Conservation (phyloP, 1,140 invertebrate genomes). For the Heliconius congener region DNA sequence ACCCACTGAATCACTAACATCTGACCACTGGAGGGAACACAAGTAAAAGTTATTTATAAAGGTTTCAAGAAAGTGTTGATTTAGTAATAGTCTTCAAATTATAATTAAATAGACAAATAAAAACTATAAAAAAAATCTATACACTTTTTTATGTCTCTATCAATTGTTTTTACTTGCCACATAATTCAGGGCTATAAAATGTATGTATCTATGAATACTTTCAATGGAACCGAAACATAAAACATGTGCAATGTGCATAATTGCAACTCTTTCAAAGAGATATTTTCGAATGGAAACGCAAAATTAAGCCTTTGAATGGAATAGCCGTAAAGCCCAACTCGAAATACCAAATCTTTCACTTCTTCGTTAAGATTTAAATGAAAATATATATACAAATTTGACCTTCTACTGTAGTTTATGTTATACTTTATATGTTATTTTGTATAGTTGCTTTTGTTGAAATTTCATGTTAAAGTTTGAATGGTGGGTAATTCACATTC, state of each 20-base stretch:
- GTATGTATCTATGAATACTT: not conserved
- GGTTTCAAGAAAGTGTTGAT: no score
- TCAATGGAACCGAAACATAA: conserved; percentile 19
- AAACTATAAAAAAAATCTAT: no score
- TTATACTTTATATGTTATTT: not conserved
- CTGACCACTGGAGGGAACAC: no score
- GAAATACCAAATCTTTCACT: conserved; percentile 17
- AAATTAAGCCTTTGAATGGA: conserved; percentile 22
- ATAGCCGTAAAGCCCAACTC: conserved; percentile 8
- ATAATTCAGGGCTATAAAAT: not conserved
- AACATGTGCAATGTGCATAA: conserved; percentile 17
- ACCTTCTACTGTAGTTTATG: not conserved
- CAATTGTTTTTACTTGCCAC: not conserved
- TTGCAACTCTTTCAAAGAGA: conserved; percentile 25
- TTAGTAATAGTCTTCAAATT: no score
- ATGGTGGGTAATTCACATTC: not conserved
- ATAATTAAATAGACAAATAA: no score
- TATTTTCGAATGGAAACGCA: conserved; percentile 26
- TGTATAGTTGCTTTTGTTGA: not conserved
- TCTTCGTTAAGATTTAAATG: conserved; percentile 27
- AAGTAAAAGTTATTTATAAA: no score
- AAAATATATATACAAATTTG: not conserved
- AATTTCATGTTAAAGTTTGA: not conserved
- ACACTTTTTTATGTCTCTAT: not conserved
- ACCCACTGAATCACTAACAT: no score